Percentiles rank a stretch among this genome's conserved stretches.
Evolutionary conservation across 2,113 vertebrate species (phyloP).

Genomic region (Otocyon megalotis): DNA sequence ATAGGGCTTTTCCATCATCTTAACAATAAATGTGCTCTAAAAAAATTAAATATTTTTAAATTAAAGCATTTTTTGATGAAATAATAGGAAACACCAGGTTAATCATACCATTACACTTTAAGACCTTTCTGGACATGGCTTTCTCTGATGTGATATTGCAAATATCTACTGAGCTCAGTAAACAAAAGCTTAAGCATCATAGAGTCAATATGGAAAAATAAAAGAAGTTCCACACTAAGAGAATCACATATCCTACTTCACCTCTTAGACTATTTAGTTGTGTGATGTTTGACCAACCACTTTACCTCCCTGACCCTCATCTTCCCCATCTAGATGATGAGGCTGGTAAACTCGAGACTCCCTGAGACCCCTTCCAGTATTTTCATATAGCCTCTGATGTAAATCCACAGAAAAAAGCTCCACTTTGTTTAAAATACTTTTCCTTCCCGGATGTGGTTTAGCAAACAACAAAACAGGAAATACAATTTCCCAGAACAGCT

Average conservation of each 20-base stretch:
- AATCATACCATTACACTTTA: not conserved
- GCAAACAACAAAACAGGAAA: not conserved
- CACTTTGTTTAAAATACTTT: not conserved
- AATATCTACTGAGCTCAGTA: not conserved
- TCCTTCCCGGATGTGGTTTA: not conserved
- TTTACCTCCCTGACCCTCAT: not conserved
- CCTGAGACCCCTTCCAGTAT: not conserved
- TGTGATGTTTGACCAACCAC: not conserved
- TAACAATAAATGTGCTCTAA: slow-evolving; percentile 23
- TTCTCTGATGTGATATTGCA: not conserved
- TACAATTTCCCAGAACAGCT: not conserved
- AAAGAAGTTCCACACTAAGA: not conserved
- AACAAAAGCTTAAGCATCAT: slow-evolving; percentile 26
- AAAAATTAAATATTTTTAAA: slow-evolving; percentile 27
- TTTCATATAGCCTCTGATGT: not conserved
- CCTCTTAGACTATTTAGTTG: not conserved
- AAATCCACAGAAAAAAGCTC: not conserved
- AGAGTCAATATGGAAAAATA: not conserved
- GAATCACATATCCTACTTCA: not conserved
- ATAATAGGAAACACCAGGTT: not conserved
- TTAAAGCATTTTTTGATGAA: not conserved
- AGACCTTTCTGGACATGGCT: not conserved
- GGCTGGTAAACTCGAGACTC: not conserved
- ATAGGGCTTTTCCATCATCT: not conserved
- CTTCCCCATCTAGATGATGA: not conserved